These are phyloP conservation scores for Colossoma macropomum DNA, from an alignment of 2,113 vertebrate species.

Conservation along the genomic window DNA sequence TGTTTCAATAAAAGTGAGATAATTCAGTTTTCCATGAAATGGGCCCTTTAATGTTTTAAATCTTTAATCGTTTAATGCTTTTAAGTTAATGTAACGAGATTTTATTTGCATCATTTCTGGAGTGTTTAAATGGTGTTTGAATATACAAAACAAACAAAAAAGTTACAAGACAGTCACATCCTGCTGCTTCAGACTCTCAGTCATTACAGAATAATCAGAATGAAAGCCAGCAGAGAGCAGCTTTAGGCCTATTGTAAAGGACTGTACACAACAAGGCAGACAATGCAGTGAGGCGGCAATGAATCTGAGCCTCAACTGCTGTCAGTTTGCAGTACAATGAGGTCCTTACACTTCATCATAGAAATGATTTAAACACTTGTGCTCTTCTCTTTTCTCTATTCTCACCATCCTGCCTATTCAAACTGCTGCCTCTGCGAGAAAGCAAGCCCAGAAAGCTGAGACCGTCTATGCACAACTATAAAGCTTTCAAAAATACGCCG, in stretches of 20 bases:
- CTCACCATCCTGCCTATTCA: background rate
- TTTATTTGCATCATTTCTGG: too few species aligned
- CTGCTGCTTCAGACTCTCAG: too few species aligned
- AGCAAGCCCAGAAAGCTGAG: background rate
- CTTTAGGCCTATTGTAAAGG: conserved; percentile 2
- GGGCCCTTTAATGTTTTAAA: too few species aligned
- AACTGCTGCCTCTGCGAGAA: background rate
- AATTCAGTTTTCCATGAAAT: too few species aligned
- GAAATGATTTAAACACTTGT: conserved; percentile 24
- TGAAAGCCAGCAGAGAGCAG: background rate
- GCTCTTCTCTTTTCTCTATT: background rate
- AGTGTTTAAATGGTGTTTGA: too few species aligned
- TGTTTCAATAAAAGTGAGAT: too few species aligned
- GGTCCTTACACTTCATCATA: conserved; percentile 10
- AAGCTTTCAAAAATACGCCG: background rate
- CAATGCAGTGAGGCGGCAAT: background rate
- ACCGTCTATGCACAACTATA: background rate
- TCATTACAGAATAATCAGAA: background rate
- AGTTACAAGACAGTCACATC: too few species aligned
- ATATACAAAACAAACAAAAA: too few species aligned
- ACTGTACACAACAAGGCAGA: background rate
- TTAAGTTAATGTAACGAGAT: too few species aligned
- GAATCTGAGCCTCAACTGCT: conserved; percentile 10
- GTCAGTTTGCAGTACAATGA: background rate
- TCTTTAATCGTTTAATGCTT: too few species aligned